Evolutionary conservation across 2,888 invertebrate genomes (phyloP).

Genomic region (Malachius bipustulatus): DNA sequence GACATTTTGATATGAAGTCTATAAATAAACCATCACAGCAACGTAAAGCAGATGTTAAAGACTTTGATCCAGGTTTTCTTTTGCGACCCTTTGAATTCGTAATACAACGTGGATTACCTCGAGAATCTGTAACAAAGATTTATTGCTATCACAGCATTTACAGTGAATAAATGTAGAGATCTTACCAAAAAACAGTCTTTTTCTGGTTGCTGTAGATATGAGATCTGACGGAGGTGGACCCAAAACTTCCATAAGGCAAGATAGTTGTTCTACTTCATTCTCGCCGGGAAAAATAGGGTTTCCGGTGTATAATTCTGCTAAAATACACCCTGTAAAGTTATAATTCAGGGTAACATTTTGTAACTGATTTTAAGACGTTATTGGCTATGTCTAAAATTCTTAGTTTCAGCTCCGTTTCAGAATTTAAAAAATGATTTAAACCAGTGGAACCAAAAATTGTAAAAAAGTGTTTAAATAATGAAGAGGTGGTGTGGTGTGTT

Average conservation of each 20-base stretch:
- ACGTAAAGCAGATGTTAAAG: constrained; percentile 67
- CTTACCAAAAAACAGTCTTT: constrained; percentile 75
- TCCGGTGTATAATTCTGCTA: constrained; percentile 91
- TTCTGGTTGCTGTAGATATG: constrained; percentile 71
- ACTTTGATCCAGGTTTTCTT: constrained; percentile 75
- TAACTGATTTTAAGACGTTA: too few relatives aligned
- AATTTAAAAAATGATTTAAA: too few relatives aligned
- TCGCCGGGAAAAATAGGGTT: constrained; percentile 94
- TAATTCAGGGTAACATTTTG: too few relatives aligned
- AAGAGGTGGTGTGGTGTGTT: too few relatives aligned
- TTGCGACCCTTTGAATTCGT: constrained; percentile 91
- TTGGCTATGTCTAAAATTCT: too few relatives aligned
- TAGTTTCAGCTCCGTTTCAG: too few relatives aligned
- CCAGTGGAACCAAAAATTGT: too few relatives aligned
- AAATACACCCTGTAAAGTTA: constrained; percentile 70
- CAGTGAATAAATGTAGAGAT: not conserved
- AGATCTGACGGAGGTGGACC: constrained; percentile 83
- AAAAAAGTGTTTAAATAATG: too few relatives aligned
- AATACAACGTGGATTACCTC: constrained; percentile 80
- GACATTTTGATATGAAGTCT: constrained; percentile 79
- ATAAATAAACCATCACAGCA: constrained; percentile 82
- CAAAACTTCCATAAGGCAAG: constrained; percentile 93
- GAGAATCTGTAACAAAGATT: constrained; percentile 56
- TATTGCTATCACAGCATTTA: not conserved
- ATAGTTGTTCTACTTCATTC: constrained; percentile 92